Conservation (phyloP, 2,888 invertebrate genomes). For the Meganola albula region DNA sequence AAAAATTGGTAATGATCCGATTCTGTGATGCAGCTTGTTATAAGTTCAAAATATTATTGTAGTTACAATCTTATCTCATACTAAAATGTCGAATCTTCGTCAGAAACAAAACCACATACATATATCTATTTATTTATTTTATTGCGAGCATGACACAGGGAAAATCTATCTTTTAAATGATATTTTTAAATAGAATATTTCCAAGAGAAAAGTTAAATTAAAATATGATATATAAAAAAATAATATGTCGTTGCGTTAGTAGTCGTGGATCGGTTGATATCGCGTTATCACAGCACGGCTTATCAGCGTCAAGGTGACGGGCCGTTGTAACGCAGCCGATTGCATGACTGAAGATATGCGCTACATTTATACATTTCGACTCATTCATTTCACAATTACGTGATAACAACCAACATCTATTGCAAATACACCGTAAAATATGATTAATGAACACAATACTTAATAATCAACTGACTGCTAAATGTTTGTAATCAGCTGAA, state of each 20-base stretch:
- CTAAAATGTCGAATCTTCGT: too few relatives aligned
- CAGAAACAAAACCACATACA: too few relatives aligned
- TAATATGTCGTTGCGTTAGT: constrained; percentile 19
- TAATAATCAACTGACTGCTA: not conserved
- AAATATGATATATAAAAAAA: constrained; percentile 14
- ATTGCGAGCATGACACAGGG: too few relatives aligned
- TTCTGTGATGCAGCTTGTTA: too few relatives aligned
- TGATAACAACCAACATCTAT: constrained; percentile 12
- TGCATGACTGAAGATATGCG: constrained; percentile 49
- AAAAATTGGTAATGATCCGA: too few relatives aligned
- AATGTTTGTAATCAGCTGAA: constrained; percentile 2
- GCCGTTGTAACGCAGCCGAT: constrained; percentile 56
- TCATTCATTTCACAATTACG: constrained; percentile 22
- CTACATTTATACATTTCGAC: constrained; percentile 36
- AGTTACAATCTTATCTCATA: too few relatives aligned
- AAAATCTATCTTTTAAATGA: too few relatives aligned
- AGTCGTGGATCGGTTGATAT: constrained; percentile 21
- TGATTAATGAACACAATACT: not conserved
- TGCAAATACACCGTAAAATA: constrained; percentile 2
- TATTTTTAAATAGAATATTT: too few relatives aligned
- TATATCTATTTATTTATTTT: too few relatives aligned
- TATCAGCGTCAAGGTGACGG: constrained; percentile 74
- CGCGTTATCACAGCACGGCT: constrained; percentile 32
- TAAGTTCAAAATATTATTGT: too few relatives aligned
- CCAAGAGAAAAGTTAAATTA: too few relatives aligned